Evolutionary conservation across 2,113 vertebrate genomes (phyloP).

Genomic region (Gymnogyps californianus): DNA sequence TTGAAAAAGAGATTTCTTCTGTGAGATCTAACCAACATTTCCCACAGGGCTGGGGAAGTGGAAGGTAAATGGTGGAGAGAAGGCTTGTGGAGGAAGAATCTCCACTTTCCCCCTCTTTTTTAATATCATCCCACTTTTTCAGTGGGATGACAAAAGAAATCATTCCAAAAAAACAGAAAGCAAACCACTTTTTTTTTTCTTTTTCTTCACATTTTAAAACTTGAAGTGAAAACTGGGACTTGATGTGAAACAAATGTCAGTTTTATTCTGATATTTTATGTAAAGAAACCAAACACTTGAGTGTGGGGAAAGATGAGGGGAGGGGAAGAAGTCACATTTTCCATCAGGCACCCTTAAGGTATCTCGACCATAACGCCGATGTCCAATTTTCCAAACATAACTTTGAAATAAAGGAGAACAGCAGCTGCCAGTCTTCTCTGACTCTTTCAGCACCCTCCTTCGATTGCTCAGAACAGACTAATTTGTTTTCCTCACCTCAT

Average conservation of each 20-base stretch:
- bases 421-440: not conserved
- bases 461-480: not conserved
- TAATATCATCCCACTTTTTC: not conserved
- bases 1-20: not conserved
- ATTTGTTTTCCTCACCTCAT: not conserved
- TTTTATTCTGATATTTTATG: not conserved
- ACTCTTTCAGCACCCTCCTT: not conserved
- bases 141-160: not conserved
- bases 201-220: not conserved
- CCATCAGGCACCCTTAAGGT: not conserved
- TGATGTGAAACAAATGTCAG: constrained; percentile 22
- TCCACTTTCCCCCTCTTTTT: not conserved
- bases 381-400: not conserved
- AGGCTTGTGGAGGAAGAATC: not conserved
- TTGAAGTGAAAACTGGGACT: not conserved
- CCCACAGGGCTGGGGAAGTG: not conserved
- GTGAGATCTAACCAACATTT: not conserved
- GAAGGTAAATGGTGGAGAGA: not conserved
- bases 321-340: not conserved
- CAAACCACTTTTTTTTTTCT: not conserved
- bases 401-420: not conserved
- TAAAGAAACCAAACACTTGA: not conserved
- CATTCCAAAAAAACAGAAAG: not conserved
- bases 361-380: rapidly evolving
- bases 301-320: not conserved